Conservation (phyloP, 2,797 vertebrate species). For the Parotocinclus haroldoi region DNA sequence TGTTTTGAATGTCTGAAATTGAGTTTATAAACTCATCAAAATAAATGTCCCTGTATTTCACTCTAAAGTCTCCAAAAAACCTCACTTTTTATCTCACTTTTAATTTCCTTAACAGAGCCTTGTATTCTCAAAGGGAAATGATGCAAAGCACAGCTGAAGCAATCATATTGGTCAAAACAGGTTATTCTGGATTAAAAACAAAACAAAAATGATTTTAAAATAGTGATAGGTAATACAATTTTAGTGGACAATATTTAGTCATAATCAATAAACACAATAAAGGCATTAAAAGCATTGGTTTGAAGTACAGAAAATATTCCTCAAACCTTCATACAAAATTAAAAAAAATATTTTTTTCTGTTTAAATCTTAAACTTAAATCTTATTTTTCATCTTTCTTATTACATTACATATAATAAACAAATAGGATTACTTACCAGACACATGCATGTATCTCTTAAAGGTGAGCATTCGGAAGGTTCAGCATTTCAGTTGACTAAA, state of each 20-base stretch:
- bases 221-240: no score
- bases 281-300: no score
- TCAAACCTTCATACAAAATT: no score
- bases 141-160: not conserved
- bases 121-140: conserved; percentile 34
- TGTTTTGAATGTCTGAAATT: conserved; percentile 15
- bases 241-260: no score
- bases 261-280: not conserved
- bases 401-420: no score
- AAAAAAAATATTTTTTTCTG: no score
- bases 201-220: no score
- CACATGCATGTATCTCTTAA: no score
- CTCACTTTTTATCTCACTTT: conserved; percentile 12
- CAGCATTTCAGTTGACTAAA: not conserved
- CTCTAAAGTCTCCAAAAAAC: conserved; percentile 34
- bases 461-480: not conserved
- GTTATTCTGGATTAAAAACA: not conserved
- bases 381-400: no score
- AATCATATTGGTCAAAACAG: not conserved
- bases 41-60: conserved; percentile 44
- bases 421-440: no score
- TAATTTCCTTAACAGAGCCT: conserved; percentile 24
- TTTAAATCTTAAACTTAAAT: no score
- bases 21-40: conserved; percentile 39
- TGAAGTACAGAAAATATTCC: no score